These are phyloP conservation scores for Amniataba percoides DNA, from an alignment of 2,797 vertebrate species.

Conservation along the genomic window DNA sequence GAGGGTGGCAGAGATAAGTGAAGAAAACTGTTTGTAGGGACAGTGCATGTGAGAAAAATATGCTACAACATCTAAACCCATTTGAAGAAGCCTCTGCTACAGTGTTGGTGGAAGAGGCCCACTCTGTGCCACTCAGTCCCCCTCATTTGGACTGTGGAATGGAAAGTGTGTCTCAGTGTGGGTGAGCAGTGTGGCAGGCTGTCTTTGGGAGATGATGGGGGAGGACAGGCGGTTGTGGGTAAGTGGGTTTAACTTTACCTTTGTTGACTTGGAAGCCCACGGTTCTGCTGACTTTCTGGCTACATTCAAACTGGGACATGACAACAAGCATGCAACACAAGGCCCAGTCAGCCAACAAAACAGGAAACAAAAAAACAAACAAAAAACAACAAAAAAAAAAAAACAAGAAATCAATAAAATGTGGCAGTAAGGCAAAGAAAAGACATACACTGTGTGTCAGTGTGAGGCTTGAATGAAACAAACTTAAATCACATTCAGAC, in stretches of 20 bases:
- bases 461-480: conserved; percentile 48
- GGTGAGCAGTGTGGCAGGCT: conserved; percentile 56
- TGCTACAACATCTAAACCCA: conserved; percentile 40
- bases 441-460: conserved; percentile 51
- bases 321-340: conserved; percentile 83
- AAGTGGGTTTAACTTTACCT: conserved; percentile 85
- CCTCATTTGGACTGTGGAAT: conserved; percentile 59
- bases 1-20: conserved; percentile 26
- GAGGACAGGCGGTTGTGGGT: conserved; percentile 56
- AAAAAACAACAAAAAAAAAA: conserved; percentile 37
- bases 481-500: conserved; percentile 64
- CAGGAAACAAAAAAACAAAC: conserved; percentile 53
- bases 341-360: conserved; percentile 73
- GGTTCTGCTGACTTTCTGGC: conserved; percentile 84
- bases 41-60: conserved; percentile 25
- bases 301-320: conserved; percentile 87
- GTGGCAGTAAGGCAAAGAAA: conserved; percentile 59
- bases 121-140: conserved; percentile 53
- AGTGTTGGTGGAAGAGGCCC: conserved; percentile 45
- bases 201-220: conserved; percentile 53
- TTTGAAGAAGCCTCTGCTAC: conserved; percentile 40
- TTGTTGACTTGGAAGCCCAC: conserved; percentile 82
- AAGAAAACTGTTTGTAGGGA: conserved; percentile 34
- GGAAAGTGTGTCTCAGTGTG: conserved; percentile 55
- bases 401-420: conserved; percentile 73